Percentiles rank a stretch among this genome's conserved stretches.
phyloP scores from a whole-genome alignment of 23 tunicate species.

The Styela clava region DNA sequence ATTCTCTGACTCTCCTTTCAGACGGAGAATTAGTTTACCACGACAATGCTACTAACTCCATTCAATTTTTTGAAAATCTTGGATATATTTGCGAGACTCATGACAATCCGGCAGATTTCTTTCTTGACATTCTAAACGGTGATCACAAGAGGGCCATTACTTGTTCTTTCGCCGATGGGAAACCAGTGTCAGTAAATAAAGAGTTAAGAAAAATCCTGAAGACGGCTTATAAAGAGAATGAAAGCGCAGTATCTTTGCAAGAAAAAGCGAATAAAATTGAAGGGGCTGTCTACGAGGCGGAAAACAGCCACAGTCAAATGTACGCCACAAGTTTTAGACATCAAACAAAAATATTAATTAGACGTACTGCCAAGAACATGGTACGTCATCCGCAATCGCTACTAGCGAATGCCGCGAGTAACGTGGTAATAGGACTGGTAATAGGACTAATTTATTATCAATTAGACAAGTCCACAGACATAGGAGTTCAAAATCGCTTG shows the following conservation, averaged over 20 bases:
- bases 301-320: neutral
- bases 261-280: slow-evolving; percentile 28
- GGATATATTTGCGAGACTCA: slow-evolving; percentile 82
- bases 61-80: slow-evolving; percentile 69
- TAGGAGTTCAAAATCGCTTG: slow-evolving; percentile 89
- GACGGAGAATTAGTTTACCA: slow-evolving; percentile 63
- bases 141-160: slow-evolving; percentile 22
- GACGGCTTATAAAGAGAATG: neutral
- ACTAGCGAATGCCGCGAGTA: slow-evolving; percentile 56
- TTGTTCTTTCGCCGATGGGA: neutral
- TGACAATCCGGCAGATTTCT: slow-evolving; percentile 96
- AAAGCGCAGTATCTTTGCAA: neutral
- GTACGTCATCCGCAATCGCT: slow-evolving; percentile 70
- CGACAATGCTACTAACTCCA: slow-evolving; percentile 42
- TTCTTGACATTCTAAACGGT: slow-evolving; percentile 83
- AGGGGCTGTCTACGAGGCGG: neutral
- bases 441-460: slow-evolving; percentile 81
- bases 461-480: slow-evolving; percentile 47
- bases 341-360: slow-evolving; percentile 51
- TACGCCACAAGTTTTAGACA: slow-evolving; percentile 78
- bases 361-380: slow-evolving; percentile 53
- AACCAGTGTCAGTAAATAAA: no score
- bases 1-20: slow-evolving; percentile 70
- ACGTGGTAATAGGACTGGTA: slow-evolving; percentile 61
- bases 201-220: neutral